Conservation (phyloP, 64 coral and sea anemone genomes). For the Montipora efflorescens region DNA sequence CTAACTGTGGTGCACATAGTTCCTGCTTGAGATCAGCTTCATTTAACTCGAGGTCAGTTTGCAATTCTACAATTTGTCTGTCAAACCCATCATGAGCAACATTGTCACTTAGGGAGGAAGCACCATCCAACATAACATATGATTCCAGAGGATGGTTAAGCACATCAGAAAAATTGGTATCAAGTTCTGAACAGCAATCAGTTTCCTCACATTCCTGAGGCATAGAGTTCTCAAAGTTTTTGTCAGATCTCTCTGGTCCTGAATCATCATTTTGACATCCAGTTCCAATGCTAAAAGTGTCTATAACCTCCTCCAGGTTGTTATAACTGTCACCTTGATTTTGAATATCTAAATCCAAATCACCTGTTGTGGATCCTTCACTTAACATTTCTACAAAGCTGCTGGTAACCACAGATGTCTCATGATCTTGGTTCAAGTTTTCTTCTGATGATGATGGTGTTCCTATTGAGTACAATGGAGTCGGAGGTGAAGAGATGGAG, state of each 20-base stretch:
- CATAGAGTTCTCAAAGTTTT: background rate
- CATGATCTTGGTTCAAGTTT: constrained; percentile 34
- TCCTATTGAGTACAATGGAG: constrained; percentile 63
- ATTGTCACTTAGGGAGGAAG: background rate
- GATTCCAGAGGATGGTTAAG: background rate
- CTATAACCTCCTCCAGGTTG: too few relatives aligned
- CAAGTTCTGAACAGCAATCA: background rate
- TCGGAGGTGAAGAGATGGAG: background rate
- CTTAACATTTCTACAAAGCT: background rate
- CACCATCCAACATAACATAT: background rate
- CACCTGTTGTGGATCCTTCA: background rate
- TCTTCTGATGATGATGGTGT: constrained; percentile 71
- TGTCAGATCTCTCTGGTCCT: background rate
- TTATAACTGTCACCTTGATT: background rate
- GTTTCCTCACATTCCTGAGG: background rate
- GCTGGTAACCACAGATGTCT: background rate
- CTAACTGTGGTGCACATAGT: too few relatives aligned
- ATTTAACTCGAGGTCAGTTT: background rate
- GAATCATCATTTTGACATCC: background rate
- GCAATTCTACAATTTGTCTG: background rate
- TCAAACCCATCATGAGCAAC: background rate
- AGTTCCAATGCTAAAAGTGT: background rate
- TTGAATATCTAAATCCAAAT: background rate
- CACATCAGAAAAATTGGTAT: background rate
- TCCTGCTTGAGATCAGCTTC: constrained; percentile 6